Evolutionary conservation across 2,888 invertebrate genomes (phyloP), one percentile per base, ranked within the genome.

Genomic region (Slavum lentiscoides): DNA sequence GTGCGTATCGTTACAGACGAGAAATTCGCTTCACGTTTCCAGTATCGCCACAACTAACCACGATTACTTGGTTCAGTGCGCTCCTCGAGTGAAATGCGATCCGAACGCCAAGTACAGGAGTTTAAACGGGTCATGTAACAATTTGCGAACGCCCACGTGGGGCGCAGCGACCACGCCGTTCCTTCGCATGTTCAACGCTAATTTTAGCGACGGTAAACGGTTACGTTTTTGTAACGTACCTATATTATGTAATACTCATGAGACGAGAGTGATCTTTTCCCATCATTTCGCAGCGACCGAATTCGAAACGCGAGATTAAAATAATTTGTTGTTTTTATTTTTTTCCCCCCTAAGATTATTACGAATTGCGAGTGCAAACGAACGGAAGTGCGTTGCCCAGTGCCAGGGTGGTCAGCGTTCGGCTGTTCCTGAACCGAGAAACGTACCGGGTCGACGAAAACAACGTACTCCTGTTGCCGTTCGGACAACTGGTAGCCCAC

Each of bases 101-200:
- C 69, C 69, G 17, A 23, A 11, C n/a, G 94, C 94, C 73, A 95
- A 95, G 86, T 96, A 95, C 87, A 89, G 96, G n/a, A 89, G 95
- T 23, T 90, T 91, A 84, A 95, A 95, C 86, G 96, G 95, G 0
- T 90, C 95, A 9, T 96, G 96, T 87, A 95, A 94, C 84, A 96
- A 96, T 86, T 88, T 95, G 85, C 90, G 92, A 83, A 92, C 94
- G 87, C 96, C 96, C 0, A 94, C 94, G 0, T 95, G 95, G 95
- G 96, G 95, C 1, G 91, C 95, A n/a, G 91, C 92, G 5, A 91
- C 92, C 86, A 90, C 94, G n/a, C 94, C 95, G 2, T 95, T 85
- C 21, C 8, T 62, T 17, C 77, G 77, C 37, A 21, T 77, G 37
- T 8, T 69, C 7, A 37, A 70, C 6, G 77, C 77, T 58, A 77